Evolutionary conservation across 2,113 vertebrate species (phyloP).

Genomic region (cattle (Bos taurus)): DNA sequence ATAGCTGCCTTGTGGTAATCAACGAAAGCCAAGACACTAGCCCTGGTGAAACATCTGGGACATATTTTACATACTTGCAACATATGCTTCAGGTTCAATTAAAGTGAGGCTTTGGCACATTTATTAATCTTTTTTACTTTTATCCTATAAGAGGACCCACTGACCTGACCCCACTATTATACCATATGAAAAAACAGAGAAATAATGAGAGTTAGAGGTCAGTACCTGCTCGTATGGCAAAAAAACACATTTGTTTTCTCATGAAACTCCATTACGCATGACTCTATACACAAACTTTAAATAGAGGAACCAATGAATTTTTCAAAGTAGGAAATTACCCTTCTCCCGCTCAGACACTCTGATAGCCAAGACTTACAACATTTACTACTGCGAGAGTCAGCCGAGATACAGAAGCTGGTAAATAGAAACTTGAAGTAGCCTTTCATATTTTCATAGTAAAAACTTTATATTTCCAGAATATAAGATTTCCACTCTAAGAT

Average conservation of each 20-base stretch:
- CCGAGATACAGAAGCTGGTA: neutral
- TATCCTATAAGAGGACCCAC: conserved; percentile 81
- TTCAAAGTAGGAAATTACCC: conserved; percentile 44
- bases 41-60: conserved; percentile 91
- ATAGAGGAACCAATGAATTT: conserved; percentile 36
- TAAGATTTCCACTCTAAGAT: neutral
- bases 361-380: neutral
- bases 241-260: conserved; percentile 84
- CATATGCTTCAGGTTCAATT: conserved; percentile 98
- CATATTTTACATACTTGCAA: conserved; percentile 94
- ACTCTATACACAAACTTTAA: conserved; percentile 75
- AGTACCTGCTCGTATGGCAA: conserved; percentile 76
- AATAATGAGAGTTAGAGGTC: conserved; percentile 82
- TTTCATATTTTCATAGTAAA: conserved; percentile 17
- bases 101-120: conserved; percentile 96
- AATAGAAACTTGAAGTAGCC: neutral
- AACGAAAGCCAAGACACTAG: conserved; percentile 83
- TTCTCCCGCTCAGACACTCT: conserved; percentile 16
- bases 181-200: conserved; percentile 82
- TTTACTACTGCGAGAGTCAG: neutral
- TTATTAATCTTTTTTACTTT: conserved; percentile 93
- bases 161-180: conserved; percentile 87
- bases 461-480: neutral
- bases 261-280: conserved; percentile 80
- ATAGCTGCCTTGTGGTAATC: conserved; percentile 93